Conservation (phyloP, 2,888 invertebrate species). For the Agriopis marginaria region DNA sequence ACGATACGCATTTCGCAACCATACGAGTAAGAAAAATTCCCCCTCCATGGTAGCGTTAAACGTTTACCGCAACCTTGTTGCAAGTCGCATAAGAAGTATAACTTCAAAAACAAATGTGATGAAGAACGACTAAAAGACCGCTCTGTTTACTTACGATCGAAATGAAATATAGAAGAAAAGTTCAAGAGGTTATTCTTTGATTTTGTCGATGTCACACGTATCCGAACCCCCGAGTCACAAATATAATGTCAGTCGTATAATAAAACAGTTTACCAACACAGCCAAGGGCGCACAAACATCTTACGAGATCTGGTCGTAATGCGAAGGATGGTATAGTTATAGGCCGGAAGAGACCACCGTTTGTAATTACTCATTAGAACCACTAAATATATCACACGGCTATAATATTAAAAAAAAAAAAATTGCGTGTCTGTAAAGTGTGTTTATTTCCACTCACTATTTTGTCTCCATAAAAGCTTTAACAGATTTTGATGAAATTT, state of each 20-base stretch:
- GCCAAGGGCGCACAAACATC: constrained; percentile 52
- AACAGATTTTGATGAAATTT: too few relatives aligned
- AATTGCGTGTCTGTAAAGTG: too few relatives aligned
- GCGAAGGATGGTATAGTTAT: constrained; percentile 53
- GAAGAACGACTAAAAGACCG: too few relatives aligned
- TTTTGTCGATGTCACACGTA: constrained; percentile 11
- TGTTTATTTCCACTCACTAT: too few relatives aligned
- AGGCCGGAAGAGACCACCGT: constrained; percentile 3
- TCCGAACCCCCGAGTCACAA: constrained; percentile 9
- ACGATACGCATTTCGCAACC: too few relatives aligned
- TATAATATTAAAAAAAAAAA: background rate
- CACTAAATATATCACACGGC: background rate
- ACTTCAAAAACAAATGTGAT: too few relatives aligned
- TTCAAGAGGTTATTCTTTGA: background rate
- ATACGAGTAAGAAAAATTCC: too few relatives aligned
- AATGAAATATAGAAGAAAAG: background rate
- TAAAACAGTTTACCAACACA: constrained; percentile 54
- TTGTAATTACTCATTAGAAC: background rate
- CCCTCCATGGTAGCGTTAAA: too few relatives aligned
- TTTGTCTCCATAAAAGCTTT: too few relatives aligned
- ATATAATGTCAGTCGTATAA: constrained; percentile 42
- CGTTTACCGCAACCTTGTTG: too few relatives aligned
- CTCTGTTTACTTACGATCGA: background rate
- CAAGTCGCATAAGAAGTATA: too few relatives aligned
- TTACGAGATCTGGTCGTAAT: constrained; percentile 58